phyloP scores from a whole-genome alignment of 2,797 vertebrate species.

The Hoplostethus mediterraneus region DNA sequence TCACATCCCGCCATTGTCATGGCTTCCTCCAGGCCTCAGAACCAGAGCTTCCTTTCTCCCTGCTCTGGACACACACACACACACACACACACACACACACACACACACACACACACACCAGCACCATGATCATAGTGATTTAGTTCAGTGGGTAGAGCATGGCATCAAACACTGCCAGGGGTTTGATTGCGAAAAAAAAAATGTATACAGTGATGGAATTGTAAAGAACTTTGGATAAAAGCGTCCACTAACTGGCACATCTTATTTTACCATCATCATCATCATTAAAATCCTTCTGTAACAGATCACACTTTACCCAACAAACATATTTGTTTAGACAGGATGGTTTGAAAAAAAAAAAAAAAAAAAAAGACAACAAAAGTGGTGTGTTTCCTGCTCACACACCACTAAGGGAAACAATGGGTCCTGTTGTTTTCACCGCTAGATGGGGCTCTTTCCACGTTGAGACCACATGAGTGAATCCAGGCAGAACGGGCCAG shows the following conservation, averaged over 20 bases:
- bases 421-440: background rate
- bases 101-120: constrained; percentile 3
- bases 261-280: background rate
- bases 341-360: no score
- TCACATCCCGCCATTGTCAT: constrained; percentile 84
- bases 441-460: constrained; percentile 50
- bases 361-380: no score
- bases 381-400: no score
- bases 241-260: background rate
- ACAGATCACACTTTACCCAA: no score
- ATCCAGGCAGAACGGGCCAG: no score
- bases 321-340: no score
- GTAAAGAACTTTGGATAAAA: no score
- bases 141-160: no score
- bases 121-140: background rate
- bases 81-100: constrained; percentile 5
- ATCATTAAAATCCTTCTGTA: background rate
- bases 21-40: constrained; percentile 72
- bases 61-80: constrained; percentile 30
- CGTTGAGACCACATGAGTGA: background rate
- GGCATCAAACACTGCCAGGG: no score
- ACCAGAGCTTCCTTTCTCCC: constrained; percentile 64
- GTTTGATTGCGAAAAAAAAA: background rate
- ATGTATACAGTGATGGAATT: no score
- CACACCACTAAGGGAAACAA: no score